Evolutionary conservation across 1,140 invertebrate genomes (phyloP).

Genomic region (Amphibalanus amphitrite): DNA sequence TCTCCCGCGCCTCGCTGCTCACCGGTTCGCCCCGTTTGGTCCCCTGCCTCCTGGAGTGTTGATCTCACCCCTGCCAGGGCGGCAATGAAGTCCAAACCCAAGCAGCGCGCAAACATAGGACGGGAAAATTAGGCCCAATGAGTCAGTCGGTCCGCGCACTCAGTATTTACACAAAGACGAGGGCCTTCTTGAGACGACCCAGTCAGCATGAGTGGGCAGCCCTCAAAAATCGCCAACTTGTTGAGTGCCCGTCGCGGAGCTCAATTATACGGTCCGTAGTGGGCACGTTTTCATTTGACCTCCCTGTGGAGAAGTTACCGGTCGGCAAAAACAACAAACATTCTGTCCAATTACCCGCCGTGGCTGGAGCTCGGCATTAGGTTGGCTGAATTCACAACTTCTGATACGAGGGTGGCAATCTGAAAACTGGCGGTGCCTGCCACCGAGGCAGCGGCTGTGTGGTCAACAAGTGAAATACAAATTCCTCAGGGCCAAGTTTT

Average conservation of each 20-base stretch:
- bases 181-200: background rate
- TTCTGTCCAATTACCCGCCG: background rate
- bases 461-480: constrained; percentile 1
- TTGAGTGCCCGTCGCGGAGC: background rate
- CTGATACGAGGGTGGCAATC: background rate
- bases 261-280: background rate
- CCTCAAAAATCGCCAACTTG: constrained; percentile 1
- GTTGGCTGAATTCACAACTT: background rate
- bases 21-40: no score
- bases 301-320: background rate
- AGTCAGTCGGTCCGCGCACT: background rate
- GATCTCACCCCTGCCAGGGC: background rate
- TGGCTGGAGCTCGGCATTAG: background rate
- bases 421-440: background rate
- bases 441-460: background rate
- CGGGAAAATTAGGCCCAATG: background rate
- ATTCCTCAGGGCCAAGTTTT: background rate
- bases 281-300: background rate
- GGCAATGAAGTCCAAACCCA: background rate
- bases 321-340: background rate
- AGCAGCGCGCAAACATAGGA: background rate
- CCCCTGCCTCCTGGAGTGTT: background rate
- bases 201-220: background rate
- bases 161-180: background rate
- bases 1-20: no score